Evolutionary conservation across 1,140 invertebrate species (phyloP).

Genomic region (Lepidostoma basale): DNA sequence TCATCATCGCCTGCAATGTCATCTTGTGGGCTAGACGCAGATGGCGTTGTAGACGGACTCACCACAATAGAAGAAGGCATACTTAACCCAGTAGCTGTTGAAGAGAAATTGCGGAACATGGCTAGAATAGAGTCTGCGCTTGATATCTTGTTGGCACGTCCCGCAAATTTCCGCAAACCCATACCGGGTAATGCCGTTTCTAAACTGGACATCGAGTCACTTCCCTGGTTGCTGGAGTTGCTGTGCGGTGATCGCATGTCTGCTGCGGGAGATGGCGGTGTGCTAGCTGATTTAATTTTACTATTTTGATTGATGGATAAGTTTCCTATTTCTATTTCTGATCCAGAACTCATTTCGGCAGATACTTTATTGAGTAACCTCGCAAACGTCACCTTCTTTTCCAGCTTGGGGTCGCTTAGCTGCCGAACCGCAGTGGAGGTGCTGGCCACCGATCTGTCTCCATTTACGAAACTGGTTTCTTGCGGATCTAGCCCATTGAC

Average conservation of each 20-base stretch:
- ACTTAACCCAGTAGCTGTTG: constrained; percentile 61
- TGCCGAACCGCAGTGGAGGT: constrained; percentile 60
- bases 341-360: constrained; percentile 73
- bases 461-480: constrained; percentile 65
- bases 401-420: constrained; percentile 67
- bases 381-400: constrained; percentile 79
- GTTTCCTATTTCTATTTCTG: constrained; percentile 64
- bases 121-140: constrained; percentile 77
- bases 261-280: constrained; percentile 59
- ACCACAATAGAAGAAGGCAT: constrained; percentile 62
- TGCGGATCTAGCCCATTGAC: constrained; percentile 53
- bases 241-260: constrained; percentile 66
- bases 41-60: constrained; percentile 68
- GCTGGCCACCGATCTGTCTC: constrained; percentile 53
- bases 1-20: constrained; percentile 69
- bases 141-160: constrained; percentile 62
- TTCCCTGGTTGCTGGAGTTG: constrained; percentile 71
- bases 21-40: constrained; percentile 71
- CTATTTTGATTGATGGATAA: constrained; percentile 48
- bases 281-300: constrained; percentile 58
- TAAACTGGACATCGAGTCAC: constrained; percentile 71
- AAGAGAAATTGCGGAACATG: constrained; percentile 73
- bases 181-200: constrained; percentile 63
- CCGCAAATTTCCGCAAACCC: constrained; percentile 55
- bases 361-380: constrained; percentile 73